Evolutionary conservation across 1,140 invertebrate species (phyloP).

Genomic region (Medauroidea extradentata): DNA sequence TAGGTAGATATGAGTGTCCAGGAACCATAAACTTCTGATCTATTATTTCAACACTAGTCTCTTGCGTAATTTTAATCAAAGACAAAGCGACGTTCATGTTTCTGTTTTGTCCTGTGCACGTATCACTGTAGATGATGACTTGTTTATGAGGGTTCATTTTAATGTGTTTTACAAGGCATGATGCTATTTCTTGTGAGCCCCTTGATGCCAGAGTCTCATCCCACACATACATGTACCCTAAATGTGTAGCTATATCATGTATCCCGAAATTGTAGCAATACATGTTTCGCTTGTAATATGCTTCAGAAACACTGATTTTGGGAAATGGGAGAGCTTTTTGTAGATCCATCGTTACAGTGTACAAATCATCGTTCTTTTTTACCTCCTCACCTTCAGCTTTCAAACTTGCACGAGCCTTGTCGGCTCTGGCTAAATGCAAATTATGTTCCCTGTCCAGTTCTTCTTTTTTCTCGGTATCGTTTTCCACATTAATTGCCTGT

Average conservation of each 20-base stretch:
- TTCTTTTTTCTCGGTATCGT: not conserved
- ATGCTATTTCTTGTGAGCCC: too few species aligned
- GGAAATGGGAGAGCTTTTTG: conserved; percentile 24
- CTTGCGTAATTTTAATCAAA: too few species aligned
- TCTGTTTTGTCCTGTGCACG: too few species aligned
- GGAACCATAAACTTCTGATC: conserved; percentile 14
- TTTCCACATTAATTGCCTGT: not conserved
- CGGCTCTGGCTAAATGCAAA: too few species aligned
- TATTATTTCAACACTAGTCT: conserved; percentile 2
- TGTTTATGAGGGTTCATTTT: too few species aligned
- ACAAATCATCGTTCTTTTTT: not conserved
- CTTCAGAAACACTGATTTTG: conserved; percentile 21
- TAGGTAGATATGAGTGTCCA: conserved; percentile 11
- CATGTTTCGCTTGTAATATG: conserved; percentile 26
- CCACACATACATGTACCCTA: conserved; percentile 13
- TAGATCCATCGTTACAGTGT: conserved; percentile 14
- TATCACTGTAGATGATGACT: too few species aligned
- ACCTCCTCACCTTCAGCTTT: too few species aligned
- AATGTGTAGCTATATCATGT: not conserved
- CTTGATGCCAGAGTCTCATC: conserved; percentile 7
- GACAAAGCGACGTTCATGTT: too few species aligned
- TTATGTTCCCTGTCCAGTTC: too few species aligned
- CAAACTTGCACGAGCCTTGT: too few species aligned
- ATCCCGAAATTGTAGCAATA: conserved; percentile 18
- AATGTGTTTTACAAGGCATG: too few species aligned